Evolutionary conservation across 2,113 vertebrate species (phyloP).

Genomic region (Laticauda colubrina): DNA sequence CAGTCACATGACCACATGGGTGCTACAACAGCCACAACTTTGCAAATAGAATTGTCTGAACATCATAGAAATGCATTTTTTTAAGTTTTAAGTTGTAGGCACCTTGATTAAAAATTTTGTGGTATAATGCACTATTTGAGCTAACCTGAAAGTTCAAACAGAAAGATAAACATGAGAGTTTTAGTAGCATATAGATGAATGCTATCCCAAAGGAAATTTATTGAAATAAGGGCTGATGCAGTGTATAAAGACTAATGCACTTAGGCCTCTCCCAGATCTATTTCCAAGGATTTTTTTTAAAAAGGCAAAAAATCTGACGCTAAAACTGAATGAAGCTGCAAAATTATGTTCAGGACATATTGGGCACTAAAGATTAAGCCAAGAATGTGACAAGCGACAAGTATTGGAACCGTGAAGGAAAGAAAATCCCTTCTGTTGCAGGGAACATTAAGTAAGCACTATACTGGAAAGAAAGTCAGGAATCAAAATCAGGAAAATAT

Average conservation of each 20-base stretch:
- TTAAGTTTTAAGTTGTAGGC: not conserved
- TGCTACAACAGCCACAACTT: not conserved
- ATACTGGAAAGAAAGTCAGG: fast-evolving
- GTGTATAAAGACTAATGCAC: not conserved
- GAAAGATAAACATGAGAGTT: not conserved
- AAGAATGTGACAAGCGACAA: constrained; percentile 24
- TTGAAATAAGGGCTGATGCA: constrained; percentile 30
- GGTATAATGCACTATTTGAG: not conserved
- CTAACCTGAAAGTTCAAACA: not conserved
- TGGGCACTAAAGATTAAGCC: constrained; percentile 1
- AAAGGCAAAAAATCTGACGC: not conserved
- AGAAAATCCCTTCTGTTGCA: constrained; percentile 19
- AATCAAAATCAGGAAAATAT: not conserved
- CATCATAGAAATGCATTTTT: not conserved
- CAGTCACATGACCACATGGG: not conserved
- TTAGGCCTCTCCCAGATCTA: constrained; percentile 17
- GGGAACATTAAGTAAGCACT: not conserved
- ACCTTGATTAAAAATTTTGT: not conserved
- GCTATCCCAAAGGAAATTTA: not conserved
- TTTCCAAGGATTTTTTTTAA: not conserved
- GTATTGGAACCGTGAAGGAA: constrained; percentile 20
- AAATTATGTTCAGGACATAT: not conserved
- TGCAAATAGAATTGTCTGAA: not conserved
- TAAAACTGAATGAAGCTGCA: constrained; percentile 20
- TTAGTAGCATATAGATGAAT: not conserved